Conservation (phyloP, 2,888 invertebrate genomes). For the Drosophila basisetae region DNA sequence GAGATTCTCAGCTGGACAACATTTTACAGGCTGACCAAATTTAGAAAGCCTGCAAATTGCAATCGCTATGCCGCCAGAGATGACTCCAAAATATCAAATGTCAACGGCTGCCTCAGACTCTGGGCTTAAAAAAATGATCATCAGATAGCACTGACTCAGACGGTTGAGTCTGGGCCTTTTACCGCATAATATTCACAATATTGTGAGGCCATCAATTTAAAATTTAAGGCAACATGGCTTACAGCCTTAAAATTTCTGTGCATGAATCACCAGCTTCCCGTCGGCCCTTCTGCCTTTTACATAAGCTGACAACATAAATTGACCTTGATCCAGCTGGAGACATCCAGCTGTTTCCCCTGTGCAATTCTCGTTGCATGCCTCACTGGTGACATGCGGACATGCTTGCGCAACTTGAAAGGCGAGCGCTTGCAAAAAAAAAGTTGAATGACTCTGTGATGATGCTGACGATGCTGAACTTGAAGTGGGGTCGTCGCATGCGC, state of each 20-base stretch:
- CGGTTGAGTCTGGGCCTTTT: conserved; percentile 13
- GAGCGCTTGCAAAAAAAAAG: conserved; percentile 36
- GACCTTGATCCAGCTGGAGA: conserved; percentile 53
- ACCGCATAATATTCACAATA: conserved; percentile 12
- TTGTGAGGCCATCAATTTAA: conserved; percentile 46
- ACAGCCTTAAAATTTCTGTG: conserved; percentile 30
- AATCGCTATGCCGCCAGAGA: conserved; percentile 36
- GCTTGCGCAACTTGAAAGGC: conserved; percentile 62
- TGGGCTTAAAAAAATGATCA: not conserved
- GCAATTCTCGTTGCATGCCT: conserved; percentile 59
- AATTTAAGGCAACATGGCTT: conserved; percentile 54
- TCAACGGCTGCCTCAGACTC: conserved; percentile 62
- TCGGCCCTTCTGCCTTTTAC: conserved; percentile 29
- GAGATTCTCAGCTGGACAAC: conserved; percentile 25
- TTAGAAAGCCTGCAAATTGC: conserved; percentile 67
- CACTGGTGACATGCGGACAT: conserved; percentile 34
- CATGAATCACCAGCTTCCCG: conserved; percentile 53
- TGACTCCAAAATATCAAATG: conserved; percentile 66
- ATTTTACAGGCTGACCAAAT: conserved; percentile 60
- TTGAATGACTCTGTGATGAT: conserved; percentile 66
- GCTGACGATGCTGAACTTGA: conserved; percentile 54
- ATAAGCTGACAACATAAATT: conserved; percentile 35
- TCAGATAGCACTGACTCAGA: conserved; percentile 36
- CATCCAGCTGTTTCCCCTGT: conserved; percentile 29
- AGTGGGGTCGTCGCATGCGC: conserved; percentile 48